Conservation (phyloP, 2,888 invertebrate species). For the Lordiphosa fenestrarum region DNA sequence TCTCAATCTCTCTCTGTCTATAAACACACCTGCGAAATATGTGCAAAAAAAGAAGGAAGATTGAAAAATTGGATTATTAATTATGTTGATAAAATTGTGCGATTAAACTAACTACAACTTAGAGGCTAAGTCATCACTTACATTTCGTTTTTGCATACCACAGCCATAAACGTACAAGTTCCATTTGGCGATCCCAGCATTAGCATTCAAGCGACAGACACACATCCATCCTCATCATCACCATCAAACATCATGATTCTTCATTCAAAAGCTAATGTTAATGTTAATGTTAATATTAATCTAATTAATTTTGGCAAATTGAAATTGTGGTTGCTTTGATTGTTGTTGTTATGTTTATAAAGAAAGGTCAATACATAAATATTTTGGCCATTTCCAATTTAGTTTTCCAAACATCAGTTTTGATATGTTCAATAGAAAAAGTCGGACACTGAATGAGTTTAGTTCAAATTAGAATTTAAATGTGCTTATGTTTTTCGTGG, state of each 20-base stretch:
- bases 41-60: constrained; percentile 30
- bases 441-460: not conserved
- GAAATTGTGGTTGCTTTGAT: constrained; percentile 10
- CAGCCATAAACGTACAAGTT: constrained; percentile 46
- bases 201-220: constrained; percentile 30
- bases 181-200: constrained; percentile 35
- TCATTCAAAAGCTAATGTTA: constrained; percentile 21
- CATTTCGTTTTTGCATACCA: constrained; percentile 53
- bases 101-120: constrained; percentile 6
- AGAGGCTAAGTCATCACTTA: constrained; percentile 51
- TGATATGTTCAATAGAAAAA: constrained; percentile 28
- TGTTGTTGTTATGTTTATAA: constrained; percentile 1
- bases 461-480: not conserved
- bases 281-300: constrained; percentile 28
- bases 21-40: constrained; percentile 36
- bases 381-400: constrained; percentile 36
- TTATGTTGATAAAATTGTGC: constrained; percentile 1
- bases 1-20: constrained; percentile 17
- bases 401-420: constrained; percentile 1
- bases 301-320: constrained; percentile 43
- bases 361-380: not conserved
- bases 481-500: constrained; percentile 23
- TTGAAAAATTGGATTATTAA: constrained; percentile 26
- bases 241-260: constrained; percentile 7
- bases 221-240: constrained; percentile 15